These are phyloP conservation scores for Drosophila buzzatii DNA, from an alignment of 2,888 invertebrate species.

Conservation along the genomic window DNA sequence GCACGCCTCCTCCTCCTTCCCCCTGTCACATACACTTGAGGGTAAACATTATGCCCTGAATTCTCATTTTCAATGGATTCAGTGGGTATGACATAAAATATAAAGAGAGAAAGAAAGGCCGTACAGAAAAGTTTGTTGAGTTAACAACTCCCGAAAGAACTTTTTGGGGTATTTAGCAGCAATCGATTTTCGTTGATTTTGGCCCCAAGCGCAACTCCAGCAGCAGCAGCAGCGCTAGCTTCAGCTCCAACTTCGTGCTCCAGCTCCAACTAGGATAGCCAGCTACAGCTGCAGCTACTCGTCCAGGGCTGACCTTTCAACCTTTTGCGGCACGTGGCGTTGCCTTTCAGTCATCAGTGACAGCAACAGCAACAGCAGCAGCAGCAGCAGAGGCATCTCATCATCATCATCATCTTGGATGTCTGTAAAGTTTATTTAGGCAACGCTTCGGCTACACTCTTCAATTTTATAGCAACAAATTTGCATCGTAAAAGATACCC, in stretches of 20 bases:
- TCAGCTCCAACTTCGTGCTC: not conserved
- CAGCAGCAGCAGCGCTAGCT: not conserved
- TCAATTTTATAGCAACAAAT: slow-evolving; percentile 81
- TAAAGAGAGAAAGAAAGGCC: slow-evolving; percentile 8
- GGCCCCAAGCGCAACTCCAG: slow-evolving; percentile 27
- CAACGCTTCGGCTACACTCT: slow-evolving; percentile 73
- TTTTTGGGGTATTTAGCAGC: slow-evolving; percentile 72
- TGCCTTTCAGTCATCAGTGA: slow-evolving; percentile 34
- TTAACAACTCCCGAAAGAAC: slow-evolving; percentile 73
- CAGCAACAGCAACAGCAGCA: slow-evolving; percentile 37
- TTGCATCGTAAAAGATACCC: slow-evolving; percentile 78
- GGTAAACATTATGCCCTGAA: not conserved
- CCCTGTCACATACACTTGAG: not conserved
- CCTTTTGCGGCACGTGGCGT: slow-evolving; percentile 78
- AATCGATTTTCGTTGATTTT: slow-evolving; percentile 80
- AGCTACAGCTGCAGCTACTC: slow-evolving; percentile 1
- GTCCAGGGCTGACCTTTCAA: slow-evolving; percentile 70
- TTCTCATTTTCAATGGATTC: not conserved
- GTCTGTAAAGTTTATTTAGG: slow-evolving; percentile 79
- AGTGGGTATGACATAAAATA: slow-evolving; percentile 20
- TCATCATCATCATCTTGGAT: slow-evolving; percentile 77
- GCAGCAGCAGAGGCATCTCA: slow-evolving; percentile 56
- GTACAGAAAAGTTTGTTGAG: slow-evolving; percentile 57
- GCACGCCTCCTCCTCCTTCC: not conserved
- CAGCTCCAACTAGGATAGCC: slow-evolving; percentile 6